phyloP scores from a whole-genome alignment of 2,113 vertebrate genomes.

The Tichodroma muraria region DNA sequence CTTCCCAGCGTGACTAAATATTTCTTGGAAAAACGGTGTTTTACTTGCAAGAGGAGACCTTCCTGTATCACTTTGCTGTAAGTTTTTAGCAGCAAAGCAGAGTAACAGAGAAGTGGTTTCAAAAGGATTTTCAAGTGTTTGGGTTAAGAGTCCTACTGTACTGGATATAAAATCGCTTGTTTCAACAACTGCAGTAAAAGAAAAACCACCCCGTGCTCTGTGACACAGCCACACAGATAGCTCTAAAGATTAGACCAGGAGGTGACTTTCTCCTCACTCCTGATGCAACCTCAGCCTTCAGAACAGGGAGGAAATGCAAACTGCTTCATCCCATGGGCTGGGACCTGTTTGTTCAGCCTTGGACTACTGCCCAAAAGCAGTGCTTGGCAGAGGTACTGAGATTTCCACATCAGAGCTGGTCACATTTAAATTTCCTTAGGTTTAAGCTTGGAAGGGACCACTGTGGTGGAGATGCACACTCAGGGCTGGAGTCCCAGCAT shows the following conservation, averaged over 20 bases:
- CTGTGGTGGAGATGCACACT: neutral
- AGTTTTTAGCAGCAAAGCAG: neutral
- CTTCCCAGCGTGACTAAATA: neutral
- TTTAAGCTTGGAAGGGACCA: neutral
- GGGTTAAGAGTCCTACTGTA: constrained; percentile 15
- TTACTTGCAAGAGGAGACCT: neutral
- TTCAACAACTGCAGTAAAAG: constrained; percentile 15
- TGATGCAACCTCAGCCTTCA: neutral
- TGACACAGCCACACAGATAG: neutral
- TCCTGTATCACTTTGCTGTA: neutral
- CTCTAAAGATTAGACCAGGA: neutral
- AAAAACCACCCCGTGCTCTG: neutral
- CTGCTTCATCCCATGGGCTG: neutral
- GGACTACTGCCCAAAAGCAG: neutral
- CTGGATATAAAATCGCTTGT: constrained; percentile 17
- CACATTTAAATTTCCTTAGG: neutral
- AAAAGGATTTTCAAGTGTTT: constrained; percentile 35
- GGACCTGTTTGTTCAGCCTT: neutral
- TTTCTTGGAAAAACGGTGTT: neutral
- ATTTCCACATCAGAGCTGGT: neutral
- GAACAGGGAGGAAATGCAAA: neutral
- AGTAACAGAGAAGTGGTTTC: constrained; percentile 26
- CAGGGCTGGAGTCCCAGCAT: neutral
- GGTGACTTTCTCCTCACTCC: neutral
- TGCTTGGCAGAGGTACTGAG: neutral